Evolutionary conservation across 2,888 invertebrate species (phyloP), one percentile per base, ranked within the genome.

Genomic region (Megastigmus dorsalis): DNA sequence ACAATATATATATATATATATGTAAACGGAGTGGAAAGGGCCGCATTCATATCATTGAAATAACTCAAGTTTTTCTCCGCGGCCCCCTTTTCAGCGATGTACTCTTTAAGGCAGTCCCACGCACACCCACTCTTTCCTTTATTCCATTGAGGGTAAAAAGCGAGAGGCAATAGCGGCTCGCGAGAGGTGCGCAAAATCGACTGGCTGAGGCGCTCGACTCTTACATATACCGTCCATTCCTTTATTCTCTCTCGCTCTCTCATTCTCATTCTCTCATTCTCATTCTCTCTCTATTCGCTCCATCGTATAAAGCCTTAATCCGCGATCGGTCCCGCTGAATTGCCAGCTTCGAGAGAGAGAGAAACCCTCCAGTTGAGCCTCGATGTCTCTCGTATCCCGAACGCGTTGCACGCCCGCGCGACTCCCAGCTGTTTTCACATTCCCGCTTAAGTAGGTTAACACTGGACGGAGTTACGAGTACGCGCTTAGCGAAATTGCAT

Each of bases 401-500:
- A n/a, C n/a, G n/a, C n/a, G n/a, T n/a, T n/a, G n/a, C n/a, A n/a
- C n/a, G n/a, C n/a, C n/a, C n/a, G n/a, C n/a, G n/a, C n/a, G n/a
- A n/a, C n/a, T n/a, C n/a, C n/a, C n/a, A 30, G 9, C 43, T 45
- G n/a, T 26, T 26, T n/a, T 5, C 18, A 41, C 43, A 54, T 52
- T 52, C 66, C 20, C 33, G n/a, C 28, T 20, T 55, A 68, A 57
- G 43, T 57, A 57, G 57, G 67, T 68, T 68, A 68, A 33, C 57
- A 33, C 57, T 55, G 43, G 54, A 18, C 54, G 13, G 20, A 36
- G 23, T 28, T 23, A 15, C 10, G 18, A n/a, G 9, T 18, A 2
- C 26, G 23, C 20, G 33, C 41, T 60, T 52, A 70, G 62, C 69
- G 60, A 54, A n/a, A 52, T 62, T 50, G 74, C 26, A 68, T 62